Base-by-base conservation (phyloP, 2,888 invertebrate genomes). In the Agrypnus murinus region DNA sequence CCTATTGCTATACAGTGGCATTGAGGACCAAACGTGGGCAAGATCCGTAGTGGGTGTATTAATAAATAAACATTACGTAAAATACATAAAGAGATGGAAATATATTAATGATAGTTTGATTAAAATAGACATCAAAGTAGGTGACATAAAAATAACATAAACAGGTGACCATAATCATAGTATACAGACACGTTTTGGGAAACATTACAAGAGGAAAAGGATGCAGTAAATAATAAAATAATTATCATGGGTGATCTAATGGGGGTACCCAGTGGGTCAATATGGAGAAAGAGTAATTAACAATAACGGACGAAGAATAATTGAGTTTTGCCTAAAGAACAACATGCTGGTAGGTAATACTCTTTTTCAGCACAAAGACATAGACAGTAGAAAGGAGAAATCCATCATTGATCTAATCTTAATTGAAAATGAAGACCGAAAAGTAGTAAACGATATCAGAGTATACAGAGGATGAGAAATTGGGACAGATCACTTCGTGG, bases 291-390 rank as follows among this genome's bases (percentile, higher is more conserved):
- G n/a, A 40, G 4, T n/a, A 40, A 40, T 40, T n/a, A n/a, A 40
- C 40, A 40, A 40, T n/a, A 40, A 40, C n/a, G 40, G 40, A n/a
- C 8, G 4, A 40, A 7, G 40, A 40, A 40, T 10, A 40, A 40
- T 40, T 40, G 40, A 40, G 40, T 40, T 40, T n/a, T 40, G 40
- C 10, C 40, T 40, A 40, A 40, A 40, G 10, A 9, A 40, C 40
- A 40, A 40, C 10, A 40, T 40, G 40, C n/a, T 40, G n/a, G 40
- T 40, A 40, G 40, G 40, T 40, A 40, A 40, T 40, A 40, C 40
- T n/a, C 10, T 40, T 9, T 40, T 9, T n/a, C 40, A 40, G n/a
- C 40, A 40, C 40, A 40, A 40, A 40, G 40, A 40, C n/a, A 40
- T 40, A 4, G 10, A 40, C 4, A 40, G 40, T n/a, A 40, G 40